These are phyloP conservation scores for Zootermopsis nevadensis DNA, from an alignment of 2,888 invertebrate genomes.

Conservation along the genomic window DNA sequence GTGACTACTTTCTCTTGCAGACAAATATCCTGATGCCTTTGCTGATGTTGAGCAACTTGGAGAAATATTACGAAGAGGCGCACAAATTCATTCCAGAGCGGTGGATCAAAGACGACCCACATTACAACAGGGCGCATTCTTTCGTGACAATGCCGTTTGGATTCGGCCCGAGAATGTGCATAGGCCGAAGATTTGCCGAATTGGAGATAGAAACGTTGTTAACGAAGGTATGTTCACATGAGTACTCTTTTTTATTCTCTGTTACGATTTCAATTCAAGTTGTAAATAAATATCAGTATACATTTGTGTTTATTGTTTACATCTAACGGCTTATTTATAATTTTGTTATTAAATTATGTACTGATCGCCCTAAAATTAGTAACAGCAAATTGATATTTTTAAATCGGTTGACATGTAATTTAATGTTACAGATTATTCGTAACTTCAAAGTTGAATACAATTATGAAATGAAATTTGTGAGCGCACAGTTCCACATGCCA, in stretches of 20 bases:
- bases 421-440: slow-evolving; percentile 44
- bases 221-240: slow-evolving; percentile 58
- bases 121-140: slow-evolving; percentile 65
- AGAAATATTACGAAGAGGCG: slow-evolving; percentile 68
- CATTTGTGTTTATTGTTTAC: too few relatives aligned
- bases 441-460: slow-evolving; percentile 63
- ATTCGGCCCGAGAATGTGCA: slow-evolving; percentile 74
- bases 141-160: slow-evolving; percentile 76
- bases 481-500: slow-evolving; percentile 77
- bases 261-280: too few relatives aligned
- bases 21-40: slow-evolving; percentile 51
- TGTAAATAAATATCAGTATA: too few relatives aligned
- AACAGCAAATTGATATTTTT: too few relatives aligned
- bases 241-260: too few relatives aligned
- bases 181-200: slow-evolving; percentile 78
- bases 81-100: slow-evolving; percentile 73
- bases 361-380: too few relatives aligned
- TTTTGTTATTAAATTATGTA: too few relatives aligned
- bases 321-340: too few relatives aligned
- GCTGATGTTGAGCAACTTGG: slow-evolving; percentile 32
- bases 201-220: slow-evolving; percentile 72
- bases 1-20: slow-evolving; percentile 52
- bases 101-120: slow-evolving; percentile 71
- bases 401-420: neutral
- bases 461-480: slow-evolving; percentile 72